Evolutionary conservation across 2,113 vertebrate genomes (phyloP).

Genomic region (Phyllostomus hastatus): DNA sequence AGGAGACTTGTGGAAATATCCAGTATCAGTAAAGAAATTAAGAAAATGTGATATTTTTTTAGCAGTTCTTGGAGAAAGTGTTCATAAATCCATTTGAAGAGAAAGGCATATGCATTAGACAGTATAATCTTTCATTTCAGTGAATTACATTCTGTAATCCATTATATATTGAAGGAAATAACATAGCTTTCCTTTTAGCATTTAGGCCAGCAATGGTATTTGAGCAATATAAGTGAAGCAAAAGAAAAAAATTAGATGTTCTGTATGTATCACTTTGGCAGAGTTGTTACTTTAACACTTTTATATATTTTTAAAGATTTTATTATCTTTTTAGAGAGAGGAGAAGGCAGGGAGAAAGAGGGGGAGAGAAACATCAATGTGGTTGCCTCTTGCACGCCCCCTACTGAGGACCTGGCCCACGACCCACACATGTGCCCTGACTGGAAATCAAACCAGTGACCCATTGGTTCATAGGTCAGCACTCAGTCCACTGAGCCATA

Average conservation of each 20-base stretch:
- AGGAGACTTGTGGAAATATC: neutral
- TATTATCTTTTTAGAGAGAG: no score
- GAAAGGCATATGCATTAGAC: constrained; percentile 64
- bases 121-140: constrained; percentile 56
- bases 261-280: neutral
- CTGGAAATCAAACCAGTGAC: no score
- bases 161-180: constrained; percentile 60
- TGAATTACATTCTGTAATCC: constrained; percentile 67
- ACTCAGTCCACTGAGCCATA: no score
- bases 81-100: constrained; percentile 61
- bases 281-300: constrained; percentile 2
- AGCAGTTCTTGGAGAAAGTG: constrained; percentile 31
- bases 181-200: constrained; percentile 11
- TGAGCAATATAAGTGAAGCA: constrained; percentile 45
- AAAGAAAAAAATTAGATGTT: neutral
- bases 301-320: neutral
- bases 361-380: no score
- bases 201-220: constrained; percentile 37
- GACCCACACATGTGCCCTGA: no score
- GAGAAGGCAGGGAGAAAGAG: no score
- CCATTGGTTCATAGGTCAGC: no score
- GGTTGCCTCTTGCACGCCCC: no score
- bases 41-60: constrained; percentile 46
- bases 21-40: constrained; percentile 32
- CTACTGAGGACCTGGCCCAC: no score